These are phyloP conservation scores for Oryzias curvinotus DNA, from an alignment of 2,113 vertebrate genomes.

Conservation along the genomic window DNA sequence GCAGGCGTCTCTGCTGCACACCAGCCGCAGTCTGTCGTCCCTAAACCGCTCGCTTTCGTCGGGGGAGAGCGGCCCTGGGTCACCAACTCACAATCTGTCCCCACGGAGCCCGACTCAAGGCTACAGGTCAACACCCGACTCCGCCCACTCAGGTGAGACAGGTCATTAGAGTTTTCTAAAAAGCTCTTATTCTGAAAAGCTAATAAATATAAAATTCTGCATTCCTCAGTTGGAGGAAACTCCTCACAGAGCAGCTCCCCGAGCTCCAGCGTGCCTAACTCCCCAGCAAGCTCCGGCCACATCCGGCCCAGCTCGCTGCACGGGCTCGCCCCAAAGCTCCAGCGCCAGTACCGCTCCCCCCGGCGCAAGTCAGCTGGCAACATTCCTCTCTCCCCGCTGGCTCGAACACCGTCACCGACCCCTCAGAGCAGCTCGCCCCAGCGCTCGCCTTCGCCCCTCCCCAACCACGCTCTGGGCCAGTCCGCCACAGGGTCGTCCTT, in stretches of 20 bases:
- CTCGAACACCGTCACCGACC: slow-evolving; percentile 93
- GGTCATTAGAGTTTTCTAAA: not conserved
- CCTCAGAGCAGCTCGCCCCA: slow-evolving; percentile 90
- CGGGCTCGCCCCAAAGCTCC: slow-evolving; percentile 94
- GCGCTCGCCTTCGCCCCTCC: slow-evolving; percentile 90
- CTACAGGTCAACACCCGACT: slow-evolving; percentile 87
- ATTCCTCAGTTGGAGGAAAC: slow-evolving; percentile 84
- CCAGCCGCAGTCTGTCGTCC: slow-evolving; percentile 93
- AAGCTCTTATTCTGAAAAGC: too few relatives aligned
- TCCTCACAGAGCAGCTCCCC: slow-evolving; percentile 98
- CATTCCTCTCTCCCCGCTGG: slow-evolving; percentile 93
- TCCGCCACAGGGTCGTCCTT: slow-evolving; percentile 80
- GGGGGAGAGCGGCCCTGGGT: slow-evolving; percentile 92
- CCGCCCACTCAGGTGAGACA: slow-evolving; percentile 86
- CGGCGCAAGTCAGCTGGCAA: slow-evolving; percentile 94
- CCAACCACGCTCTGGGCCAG: slow-evolving; percentile 79
- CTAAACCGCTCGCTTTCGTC: slow-evolving; percentile 95
- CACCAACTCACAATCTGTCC: slow-evolving; percentile 93
- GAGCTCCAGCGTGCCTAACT: slow-evolving; percentile 94
- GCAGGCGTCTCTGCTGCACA: slow-evolving; percentile 92
- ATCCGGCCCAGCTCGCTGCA: slow-evolving; percentile 96
- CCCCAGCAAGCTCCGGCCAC: slow-evolving; percentile 92
- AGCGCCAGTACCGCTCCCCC: slow-evolving; percentile 94
- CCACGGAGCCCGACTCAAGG: slow-evolving; percentile 93
- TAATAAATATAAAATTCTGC: not conserved